These are phyloP conservation scores for Saxidomus purpurata DNA, from an alignment of 1,140 invertebrate genomes.

Conservation along the genomic window DNA sequence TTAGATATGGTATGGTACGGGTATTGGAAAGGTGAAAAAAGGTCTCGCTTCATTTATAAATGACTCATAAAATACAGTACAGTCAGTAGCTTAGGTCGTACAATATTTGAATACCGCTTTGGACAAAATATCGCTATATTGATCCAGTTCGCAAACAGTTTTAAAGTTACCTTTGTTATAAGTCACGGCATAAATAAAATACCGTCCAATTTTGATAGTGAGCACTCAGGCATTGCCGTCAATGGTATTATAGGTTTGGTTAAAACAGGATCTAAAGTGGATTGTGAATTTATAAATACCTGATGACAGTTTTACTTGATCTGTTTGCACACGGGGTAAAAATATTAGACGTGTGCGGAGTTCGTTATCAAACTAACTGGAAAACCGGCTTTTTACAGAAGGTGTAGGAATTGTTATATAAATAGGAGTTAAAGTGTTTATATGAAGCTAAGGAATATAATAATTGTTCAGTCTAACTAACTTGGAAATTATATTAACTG, in stretches of 20 bases:
- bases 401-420: no score
- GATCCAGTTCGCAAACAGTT: conserved; percentile 8
- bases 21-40: neutral
- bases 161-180: conserved; percentile 33
- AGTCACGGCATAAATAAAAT: conserved; percentile 25
- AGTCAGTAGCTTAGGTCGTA: neutral
- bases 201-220: conserved; percentile 10
- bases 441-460: no score
- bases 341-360: no score
- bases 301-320: neutral
- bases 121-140: conserved; percentile 7
- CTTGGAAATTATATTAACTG: no score
- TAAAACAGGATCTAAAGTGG: conserved; percentile 11
- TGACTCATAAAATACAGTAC: conserved; percentile 3
- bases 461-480: no score
- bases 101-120: neutral
- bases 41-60: neutral
- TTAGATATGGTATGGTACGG: neutral
- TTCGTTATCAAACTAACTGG: no score
- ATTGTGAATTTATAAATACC: conserved; percentile 9
- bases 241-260: conserved; percentile 18
- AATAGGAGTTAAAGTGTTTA: no score
- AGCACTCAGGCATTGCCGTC: neutral
- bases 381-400: no score
- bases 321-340: no score